Base-by-base conservation (phyloP, 2,797 vertebrate genomes). In the Staurois parvus region DNA sequence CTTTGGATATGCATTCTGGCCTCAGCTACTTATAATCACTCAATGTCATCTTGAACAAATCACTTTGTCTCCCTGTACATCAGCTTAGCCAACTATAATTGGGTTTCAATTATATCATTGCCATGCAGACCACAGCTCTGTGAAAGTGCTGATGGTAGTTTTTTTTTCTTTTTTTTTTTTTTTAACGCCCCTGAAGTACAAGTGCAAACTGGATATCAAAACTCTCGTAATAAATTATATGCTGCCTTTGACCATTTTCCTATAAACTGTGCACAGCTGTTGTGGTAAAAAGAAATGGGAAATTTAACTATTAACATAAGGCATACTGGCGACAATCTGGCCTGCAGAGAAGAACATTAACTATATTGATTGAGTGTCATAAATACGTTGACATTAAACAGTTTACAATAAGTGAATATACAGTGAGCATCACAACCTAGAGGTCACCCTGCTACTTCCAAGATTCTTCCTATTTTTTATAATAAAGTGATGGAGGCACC, bases 1-100 rank as follows among this genome's bases (percentile, higher is more conserved):
- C 75, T 83, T 79, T 72, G 70, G 85, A 87, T 79, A 87, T 84
- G 80, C 81, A 87, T 84, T 72, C 81, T 87, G 85, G 85, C 81
- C 70, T 75, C 70, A 30, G 70, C 70, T 87, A 87, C 85, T 87
- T 87, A 87, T 84, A 87, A 87, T 87, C 85, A 87, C 81, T 87
- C 85, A 87, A 87, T 87, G 85, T 87, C 85, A 87, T 87, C 85
- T 83, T 83, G 85, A 84, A 87, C 85, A 87, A 87, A 87, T 87
- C 85, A 87, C 85, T 87, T 83, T 87, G 85, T 87, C 85, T 87
- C 81, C 64, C 75, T 79, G 75, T 84, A 87, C 85, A 79, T 87
- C 85, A 87, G 85, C 72, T 87, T 87, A 87, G 85, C 85, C 81
- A 84, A 82, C 85, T 87, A 87, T 87, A 87, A 87, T 87, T 87